Base-by-base conservation (phyloP, 2,888 invertebrate species). In the Drosophila engyochracea region DNA sequence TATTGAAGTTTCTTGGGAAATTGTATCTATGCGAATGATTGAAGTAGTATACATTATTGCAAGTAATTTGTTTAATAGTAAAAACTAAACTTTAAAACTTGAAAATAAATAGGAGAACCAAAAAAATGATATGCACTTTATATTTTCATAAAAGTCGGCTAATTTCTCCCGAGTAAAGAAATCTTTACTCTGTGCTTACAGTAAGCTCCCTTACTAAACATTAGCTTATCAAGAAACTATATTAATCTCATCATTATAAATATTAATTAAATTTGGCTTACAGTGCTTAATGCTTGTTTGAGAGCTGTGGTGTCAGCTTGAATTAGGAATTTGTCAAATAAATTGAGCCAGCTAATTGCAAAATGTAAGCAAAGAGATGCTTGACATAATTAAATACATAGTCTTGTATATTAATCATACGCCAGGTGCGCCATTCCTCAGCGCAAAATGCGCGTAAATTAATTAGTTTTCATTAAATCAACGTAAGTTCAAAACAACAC, bases 401-500 rank as follows among this genome's bases (percentile, higher is more conserved):
- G 58, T 76, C 65, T 47, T 47, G 49, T 41, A 70, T 60, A 89
- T 85, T 85, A 89, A 89, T 89, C 87, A 85, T 84, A 82, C 76
- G 85, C 81, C 89, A 89, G 85, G 85, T 89, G 86, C 52, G 59
- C 53, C 55, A 54, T 22, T 53, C 49, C 19, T 16, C 52, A 49
- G 30, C 52, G 25, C 25, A 68, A 66, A 78, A 39, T 62, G 70
- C 53, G 75, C 68, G 68, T 55, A 76, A 80, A 85, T 85, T 85
- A 89, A 85, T 85, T 85, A 82, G 80, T 76, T 74, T 84, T 83
- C 84, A 89, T 85, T 84, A 85, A 85, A 82, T 69, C 74, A 78
- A 72, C 82, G 76, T 70, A 66, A 68, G 68, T 63, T 63, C 47
- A 60, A 44, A 59, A 35, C 33, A 61, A 75, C 60, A 70, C 53